Conservation (phyloP, 2,888 invertebrate genomes). For the Zygothrica quintamaculata region DNA sequence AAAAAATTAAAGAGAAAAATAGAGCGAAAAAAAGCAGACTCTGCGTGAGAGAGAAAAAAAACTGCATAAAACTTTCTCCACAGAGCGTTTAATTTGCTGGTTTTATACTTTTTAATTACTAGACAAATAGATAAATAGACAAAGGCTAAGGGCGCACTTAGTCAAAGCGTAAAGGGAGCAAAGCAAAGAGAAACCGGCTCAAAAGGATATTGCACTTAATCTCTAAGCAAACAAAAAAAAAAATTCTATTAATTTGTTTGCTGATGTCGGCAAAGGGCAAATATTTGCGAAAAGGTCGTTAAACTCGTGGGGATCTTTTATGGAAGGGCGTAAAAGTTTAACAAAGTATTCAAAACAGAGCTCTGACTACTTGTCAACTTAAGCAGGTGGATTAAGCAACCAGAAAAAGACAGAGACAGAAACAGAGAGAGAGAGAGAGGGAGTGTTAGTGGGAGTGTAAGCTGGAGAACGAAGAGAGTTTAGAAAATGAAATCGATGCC, state of each 20-base stretch:
- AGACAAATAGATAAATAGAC: conserved; percentile 65
- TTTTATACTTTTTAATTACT: conserved; percentile 79
- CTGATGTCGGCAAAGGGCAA: conserved; percentile 35
- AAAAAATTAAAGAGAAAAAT: conserved; percentile 18
- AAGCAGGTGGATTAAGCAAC: too few relatives aligned
- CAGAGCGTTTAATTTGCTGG: conserved; percentile 77
- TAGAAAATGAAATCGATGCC: background rate
- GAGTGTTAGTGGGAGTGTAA: background rate
- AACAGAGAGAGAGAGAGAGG: background rate
- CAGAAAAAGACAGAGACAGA: too few relatives aligned
- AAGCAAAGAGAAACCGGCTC: too few relatives aligned
- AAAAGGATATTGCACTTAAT: conserved; percentile 31
- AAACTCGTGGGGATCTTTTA: background rate
- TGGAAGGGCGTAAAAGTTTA: too few relatives aligned
- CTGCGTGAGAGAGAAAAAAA: conserved; percentile 20
- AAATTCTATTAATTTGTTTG: conserved; percentile 63
- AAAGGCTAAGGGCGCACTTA: conserved; percentile 17
- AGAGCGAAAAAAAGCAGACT: conserved; percentile 11
- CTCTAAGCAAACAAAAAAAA: conserved; percentile 3
- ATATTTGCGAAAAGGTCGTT: conserved; percentile 40
- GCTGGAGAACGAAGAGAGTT: background rate
- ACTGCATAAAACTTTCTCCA: conserved; percentile 51
- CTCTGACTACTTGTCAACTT: too few relatives aligned
- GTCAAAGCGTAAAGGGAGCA: too few relatives aligned
- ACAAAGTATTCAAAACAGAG: too few relatives aligned